Base-by-base conservation (phyloP, 2,113 vertebrate genomes). In the Brachypodius melanocephalos region DNA sequence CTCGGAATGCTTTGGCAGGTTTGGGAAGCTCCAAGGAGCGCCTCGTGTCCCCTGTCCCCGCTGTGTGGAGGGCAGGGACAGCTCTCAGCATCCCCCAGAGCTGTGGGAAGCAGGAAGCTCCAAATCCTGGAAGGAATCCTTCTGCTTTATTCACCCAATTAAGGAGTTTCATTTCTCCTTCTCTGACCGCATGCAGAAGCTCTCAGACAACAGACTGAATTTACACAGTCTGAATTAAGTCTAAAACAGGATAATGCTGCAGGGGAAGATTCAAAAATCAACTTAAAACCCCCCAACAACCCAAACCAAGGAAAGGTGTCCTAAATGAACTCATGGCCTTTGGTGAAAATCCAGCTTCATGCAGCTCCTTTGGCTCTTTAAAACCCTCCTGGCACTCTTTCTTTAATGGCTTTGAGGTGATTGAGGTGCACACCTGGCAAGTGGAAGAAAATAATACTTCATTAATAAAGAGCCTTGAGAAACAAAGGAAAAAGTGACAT, bases 271-370 rank as follows among this genome's bases (percentile, higher is more conserved):
- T 2, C 3, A 20, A 71, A 73, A 81, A 75, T 32, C 9, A 12
- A 31, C n/a, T 55, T 19, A 5, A 66, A 46, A 24, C 12, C 19
- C 2, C 1, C 5, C 29, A 43, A 14, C 8, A 51, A n/a, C 13
- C 14, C 43, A 72, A 61, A 78, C 5, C 2, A 83, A 79, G 43
- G 22, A 42, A 67, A 68, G 42, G 17, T 69, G 58, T 34, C 3
- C 4, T 31, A 45, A n/a, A 55, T 1, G 12, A 88, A 28, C 32
- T 25, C 0, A 0, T 4, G 26, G 54, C 51, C 28, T 71, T 40
- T 21, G 29, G 43, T 25, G 38, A 29, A 25, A 92, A 72, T 8
- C 80, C 38, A 48, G 40, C 32, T 59, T 40, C 46, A 24, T 25
- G 16, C 22, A 43, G 5, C 34, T 26, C 29, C 36, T 81, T 20